Base-by-base conservation (phyloP, 2,888 invertebrate genomes). In the Hemaris fuciformis region DNA sequence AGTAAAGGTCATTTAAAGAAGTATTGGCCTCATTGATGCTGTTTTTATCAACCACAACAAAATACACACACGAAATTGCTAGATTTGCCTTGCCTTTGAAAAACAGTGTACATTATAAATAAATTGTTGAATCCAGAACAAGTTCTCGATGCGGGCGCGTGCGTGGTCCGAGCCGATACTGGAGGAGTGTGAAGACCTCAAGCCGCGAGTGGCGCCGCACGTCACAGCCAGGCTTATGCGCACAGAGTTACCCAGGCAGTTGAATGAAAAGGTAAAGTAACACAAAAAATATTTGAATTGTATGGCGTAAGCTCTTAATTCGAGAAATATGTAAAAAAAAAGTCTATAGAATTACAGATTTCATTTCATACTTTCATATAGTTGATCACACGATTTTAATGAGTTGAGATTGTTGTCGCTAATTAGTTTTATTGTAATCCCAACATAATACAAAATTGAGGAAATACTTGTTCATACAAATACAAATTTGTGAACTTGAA, bases 121-220 rank as follows among this genome's bases (percentile, higher is more conserved):
- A 20, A 46, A 6, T 7, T 31, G 31, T 48, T n/a, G 48, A 22
- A 27, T 25, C 59, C 93, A 97, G 97, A 95, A 94, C 75, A 97
- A 97, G 85, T 97, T 97, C 87, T 95, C 95, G 70, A 96, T 96
- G 77, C 94, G 97, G 57, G 95, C 96, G 63, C 94, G 97, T 71
- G 97, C 96, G 20, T 97, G 97, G 97, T 93, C 95, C 53, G 95
- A 97, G 79, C 94, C 95, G 13, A 88, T 93, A 0, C 87, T 64
- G 0, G 79, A 81, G 1, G 86, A 84, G 4, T 62, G 61, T 5
- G 86, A 84, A 6, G 89, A 89, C 25, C 57, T 85, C 57, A 67
- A 63, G 38, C 70, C 76, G 5, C 64, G 86, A 1, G 84, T 79
- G 0, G 73, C 79, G 41, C 87, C 90, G 2, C 75, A 79, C 3